Evolutionary conservation across 1,140 invertebrate species (phyloP).

Genomic region (Grapholita molesta): DNA sequence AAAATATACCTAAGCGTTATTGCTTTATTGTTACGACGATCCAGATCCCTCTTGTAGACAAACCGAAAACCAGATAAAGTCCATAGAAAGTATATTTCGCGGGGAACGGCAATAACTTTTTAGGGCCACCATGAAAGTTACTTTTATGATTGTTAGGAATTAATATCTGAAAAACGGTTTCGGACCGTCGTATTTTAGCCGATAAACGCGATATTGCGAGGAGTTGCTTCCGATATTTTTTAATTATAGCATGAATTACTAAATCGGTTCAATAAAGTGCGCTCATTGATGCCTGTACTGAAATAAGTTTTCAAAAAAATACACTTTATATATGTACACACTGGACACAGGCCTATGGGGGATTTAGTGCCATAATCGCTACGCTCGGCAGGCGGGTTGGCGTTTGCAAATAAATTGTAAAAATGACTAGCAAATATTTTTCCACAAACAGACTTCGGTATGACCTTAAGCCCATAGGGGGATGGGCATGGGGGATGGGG

Average conservation of each 20-base stretch:
- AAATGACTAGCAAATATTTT: too few species aligned
- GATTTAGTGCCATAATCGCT: too few species aligned
- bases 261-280: background rate
- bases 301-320: background rate
- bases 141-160: constrained; percentile 73
- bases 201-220: constrained; percentile 38
- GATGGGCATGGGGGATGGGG: too few species aligned
- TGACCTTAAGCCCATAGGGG: too few species aligned
- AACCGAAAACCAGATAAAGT: constrained; percentile 55
- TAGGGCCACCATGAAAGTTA: constrained; percentile 64
- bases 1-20: constrained; percentile 47
- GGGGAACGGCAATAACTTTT: constrained; percentile 60
- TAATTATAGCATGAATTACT: constrained; percentile 18
- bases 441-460: too few species aligned
- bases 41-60: constrained; percentile 46
- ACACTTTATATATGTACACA: too few species aligned
- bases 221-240: constrained; percentile 28
- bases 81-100: constrained; percentile 56
- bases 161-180: constrained; percentile 70
- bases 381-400: too few species aligned
- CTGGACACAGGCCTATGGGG: too few species aligned
- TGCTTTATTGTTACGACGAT: constrained; percentile 57
- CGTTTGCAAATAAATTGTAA: too few species aligned
- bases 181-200: constrained; percentile 51
- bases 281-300: background rate